phyloP scores from a whole-genome alignment of 2,113 vertebrate species.

The Tamias sibiricus region DNA sequence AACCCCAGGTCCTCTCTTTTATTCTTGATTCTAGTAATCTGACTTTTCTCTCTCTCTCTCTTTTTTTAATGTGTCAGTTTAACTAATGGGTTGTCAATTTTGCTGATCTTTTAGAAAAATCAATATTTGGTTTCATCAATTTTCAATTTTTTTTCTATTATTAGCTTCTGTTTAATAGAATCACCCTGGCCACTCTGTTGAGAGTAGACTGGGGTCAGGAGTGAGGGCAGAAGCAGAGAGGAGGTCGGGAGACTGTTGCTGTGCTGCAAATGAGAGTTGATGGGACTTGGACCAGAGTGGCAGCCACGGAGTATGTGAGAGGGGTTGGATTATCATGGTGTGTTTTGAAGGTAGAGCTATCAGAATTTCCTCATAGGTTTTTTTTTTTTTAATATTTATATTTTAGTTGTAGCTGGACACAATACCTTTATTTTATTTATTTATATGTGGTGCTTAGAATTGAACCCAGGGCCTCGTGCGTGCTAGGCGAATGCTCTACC shows the following conservation, averaged over 20 bases:
- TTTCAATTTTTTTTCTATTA: not conserved
- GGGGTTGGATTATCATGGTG: not conserved
- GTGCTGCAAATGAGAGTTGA: rapidly evolving
- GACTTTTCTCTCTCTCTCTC: not conserved
- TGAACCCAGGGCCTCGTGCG: no score
- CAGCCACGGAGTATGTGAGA: not conserved
- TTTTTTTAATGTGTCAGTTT: not conserved
- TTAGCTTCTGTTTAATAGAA: not conserved
- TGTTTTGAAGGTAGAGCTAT: not conserved
- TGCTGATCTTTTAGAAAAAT: not conserved
- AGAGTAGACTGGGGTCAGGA: not conserved
- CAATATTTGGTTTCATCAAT: not conserved
- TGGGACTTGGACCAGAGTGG: not conserved
- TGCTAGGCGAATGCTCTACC: no score
- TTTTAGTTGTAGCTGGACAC: no score
- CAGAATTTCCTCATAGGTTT: not conserved
- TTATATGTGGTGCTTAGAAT: no score
- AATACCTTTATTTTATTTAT: no score
- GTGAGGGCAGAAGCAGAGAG: not conserved
- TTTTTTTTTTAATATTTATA: no score
- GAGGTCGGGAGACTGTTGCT: not conserved
- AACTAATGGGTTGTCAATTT: not conserved
- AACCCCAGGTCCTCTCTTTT: no score
- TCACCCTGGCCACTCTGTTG: not conserved
- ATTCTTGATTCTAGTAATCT: slow-evolving; percentile 26